Evolutionary conservation across 2,888 invertebrate species (phyloP).

Genomic region (Cryptocheilus praepositus): DNA sequence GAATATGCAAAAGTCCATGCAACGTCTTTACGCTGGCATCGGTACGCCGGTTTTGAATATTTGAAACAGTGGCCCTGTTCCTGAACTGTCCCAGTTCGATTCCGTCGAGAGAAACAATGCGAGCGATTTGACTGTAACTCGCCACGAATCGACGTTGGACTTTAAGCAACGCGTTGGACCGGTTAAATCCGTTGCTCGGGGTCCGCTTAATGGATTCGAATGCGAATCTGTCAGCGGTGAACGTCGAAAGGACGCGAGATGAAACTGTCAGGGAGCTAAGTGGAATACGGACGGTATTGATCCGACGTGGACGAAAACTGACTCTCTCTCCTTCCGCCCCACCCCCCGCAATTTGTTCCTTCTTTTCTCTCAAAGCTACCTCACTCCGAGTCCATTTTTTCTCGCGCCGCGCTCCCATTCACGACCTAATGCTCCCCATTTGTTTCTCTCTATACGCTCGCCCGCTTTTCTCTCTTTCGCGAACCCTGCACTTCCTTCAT

Average conservation of each 20-base stretch:
- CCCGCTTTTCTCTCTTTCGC: too few relatives aligned
- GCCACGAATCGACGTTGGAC: too few relatives aligned
- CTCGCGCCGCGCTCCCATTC: slow-evolving; percentile 28
- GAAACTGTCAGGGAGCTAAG: slow-evolving; percentile 41
- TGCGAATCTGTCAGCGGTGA: slow-evolving; percentile 21
- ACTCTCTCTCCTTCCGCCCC: slow-evolving; percentile 28
- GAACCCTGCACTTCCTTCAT: too few relatives aligned
- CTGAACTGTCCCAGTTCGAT: too few relatives aligned
- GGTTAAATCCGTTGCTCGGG: background rate
- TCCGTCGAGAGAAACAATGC: too few relatives aligned
- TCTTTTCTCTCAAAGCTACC: slow-evolving; percentile 36
- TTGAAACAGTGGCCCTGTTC: too few relatives aligned
- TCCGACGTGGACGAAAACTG: slow-evolving; percentile 49
- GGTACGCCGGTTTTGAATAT: too few relatives aligned
- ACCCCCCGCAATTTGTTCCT: slow-evolving; percentile 26
- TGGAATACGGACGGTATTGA: slow-evolving; percentile 53
- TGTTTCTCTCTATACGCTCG: slow-evolving; percentile 4
- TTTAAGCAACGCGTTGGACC: too few relatives aligned
- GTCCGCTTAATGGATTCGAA: slow-evolving; percentile 23
- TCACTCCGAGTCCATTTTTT: slow-evolving; percentile 37
- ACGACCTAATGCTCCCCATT: slow-evolving; percentile 35
- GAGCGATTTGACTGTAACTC: too few relatives aligned
- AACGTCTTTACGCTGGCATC: too few relatives aligned
- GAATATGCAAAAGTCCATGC: too few relatives aligned
- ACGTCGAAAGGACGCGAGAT: slow-evolving; percentile 27